A percentile compares a stretch with the other conserved stretches of the same genome.
Evolutionary conservation across 2,797 vertebrate genomes (phyloP).

Genomic region (Poecilia gillii): DNA sequence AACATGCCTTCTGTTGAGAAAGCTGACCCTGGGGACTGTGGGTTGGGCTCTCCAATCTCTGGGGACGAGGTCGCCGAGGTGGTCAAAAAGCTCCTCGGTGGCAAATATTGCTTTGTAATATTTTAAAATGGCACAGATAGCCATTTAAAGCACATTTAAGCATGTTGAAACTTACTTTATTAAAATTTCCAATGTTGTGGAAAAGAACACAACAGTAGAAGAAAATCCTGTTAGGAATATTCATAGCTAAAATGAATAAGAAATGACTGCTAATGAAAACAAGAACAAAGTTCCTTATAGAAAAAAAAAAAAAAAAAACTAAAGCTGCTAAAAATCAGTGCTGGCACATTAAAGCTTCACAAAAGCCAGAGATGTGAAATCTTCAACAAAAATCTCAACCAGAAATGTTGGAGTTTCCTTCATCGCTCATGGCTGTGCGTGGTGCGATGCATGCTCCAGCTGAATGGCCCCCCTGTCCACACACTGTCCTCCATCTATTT

Average conservation of each 20-base stretch:
- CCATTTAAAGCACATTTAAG: not conserved
- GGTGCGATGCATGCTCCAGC: conserved; percentile 17
- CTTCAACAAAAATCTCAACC: not conserved
- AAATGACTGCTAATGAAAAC: too few relatives aligned
- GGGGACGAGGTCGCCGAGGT: too few relatives aligned
- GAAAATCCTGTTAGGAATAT: not conserved
- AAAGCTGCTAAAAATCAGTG: not conserved
- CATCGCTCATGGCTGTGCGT: conserved; percentile 8
- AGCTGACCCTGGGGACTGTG: too few relatives aligned
- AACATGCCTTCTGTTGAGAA: too few relatives aligned
- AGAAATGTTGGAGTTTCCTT: not conserved
- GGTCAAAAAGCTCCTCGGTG: too few relatives aligned
- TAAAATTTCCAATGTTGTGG: too few relatives aligned
- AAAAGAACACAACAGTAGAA: not conserved
- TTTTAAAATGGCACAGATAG: not conserved
- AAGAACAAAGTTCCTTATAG: not conserved
- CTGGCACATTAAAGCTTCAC: not conserved
- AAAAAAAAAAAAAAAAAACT: not conserved
- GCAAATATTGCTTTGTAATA: too few relatives aligned
- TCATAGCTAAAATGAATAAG: not conserved
- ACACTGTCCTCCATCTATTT: conserved; percentile 33
- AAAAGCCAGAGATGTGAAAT: not conserved
- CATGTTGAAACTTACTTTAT: too few relatives aligned
- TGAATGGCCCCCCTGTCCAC: conserved; percentile 48
- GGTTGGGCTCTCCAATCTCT: too few relatives aligned